Conservation (phyloP, 2,888 invertebrate species). For the Eurytoma adleriae region DNA sequence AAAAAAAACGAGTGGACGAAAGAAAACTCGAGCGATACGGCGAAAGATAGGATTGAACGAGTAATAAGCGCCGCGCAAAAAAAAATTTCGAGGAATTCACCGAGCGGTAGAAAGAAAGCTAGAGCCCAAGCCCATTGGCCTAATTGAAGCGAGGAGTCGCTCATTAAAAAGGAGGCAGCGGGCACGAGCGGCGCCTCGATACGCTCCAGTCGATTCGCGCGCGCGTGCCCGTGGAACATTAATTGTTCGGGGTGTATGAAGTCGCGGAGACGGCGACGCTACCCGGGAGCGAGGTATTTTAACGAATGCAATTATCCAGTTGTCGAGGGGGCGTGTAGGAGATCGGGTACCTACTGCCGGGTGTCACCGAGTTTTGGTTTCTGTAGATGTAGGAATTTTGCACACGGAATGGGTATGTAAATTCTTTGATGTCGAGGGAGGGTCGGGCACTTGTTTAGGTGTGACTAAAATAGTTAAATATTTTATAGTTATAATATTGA, state of each 20-base stretch:
- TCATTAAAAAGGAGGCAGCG: slow-evolving; percentile 45
- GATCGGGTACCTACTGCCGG: neutral
- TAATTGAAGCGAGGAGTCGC: slow-evolving; percentile 43
- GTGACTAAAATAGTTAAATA: no score
- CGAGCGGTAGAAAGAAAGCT: neutral
- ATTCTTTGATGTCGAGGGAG: neutral
- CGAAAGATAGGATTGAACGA: neutral
- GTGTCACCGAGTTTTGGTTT: neutral
- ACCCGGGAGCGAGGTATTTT: slow-evolving; percentile 62
- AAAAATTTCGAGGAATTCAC: neutral
- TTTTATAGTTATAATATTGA: no score
- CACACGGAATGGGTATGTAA: neutral
- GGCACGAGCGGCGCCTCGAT: slow-evolving; percentile 23
- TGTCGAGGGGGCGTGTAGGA: neutral
- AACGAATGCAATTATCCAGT: slow-evolving; percentile 68
- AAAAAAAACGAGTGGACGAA: neutral
- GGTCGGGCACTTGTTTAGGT: neutral
- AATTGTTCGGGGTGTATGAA: slow-evolving; percentile 44
- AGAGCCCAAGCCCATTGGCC: slow-evolving; percentile 18
- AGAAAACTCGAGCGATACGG: neutral
- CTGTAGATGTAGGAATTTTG: neutral
- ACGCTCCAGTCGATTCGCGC: slow-evolving; percentile 8
- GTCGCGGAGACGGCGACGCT: slow-evolving; percentile 4
- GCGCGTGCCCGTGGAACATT: slow-evolving; percentile 37
- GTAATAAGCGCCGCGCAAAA: neutral